Base-by-base conservation (phyloP, 1,140 invertebrate genomes). In the Drosophila arawakana region DNA sequence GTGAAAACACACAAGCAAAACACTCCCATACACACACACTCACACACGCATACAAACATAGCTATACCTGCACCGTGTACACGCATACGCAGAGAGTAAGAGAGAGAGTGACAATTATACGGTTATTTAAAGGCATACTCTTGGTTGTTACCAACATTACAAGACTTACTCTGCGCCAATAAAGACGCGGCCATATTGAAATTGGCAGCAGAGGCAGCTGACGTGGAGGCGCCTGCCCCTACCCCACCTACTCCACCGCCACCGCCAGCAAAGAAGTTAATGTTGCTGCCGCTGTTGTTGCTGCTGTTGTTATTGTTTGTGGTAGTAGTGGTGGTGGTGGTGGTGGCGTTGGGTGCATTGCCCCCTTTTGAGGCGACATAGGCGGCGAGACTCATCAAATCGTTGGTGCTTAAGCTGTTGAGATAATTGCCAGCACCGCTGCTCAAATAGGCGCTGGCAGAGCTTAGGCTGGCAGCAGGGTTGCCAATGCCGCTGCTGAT, bases 151-250 rank as follows among this genome's bases (percentile, higher is more conserved):
- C 91, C 89, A 92, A 92, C 90, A 91, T 91, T 92, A 92, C 74
- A 81, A 70, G 82, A 95, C 95, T 96, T 95, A 96, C 95, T 96
- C 93, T 96, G 95, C 91, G 96, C 95, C 91, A 96, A 94, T 92
- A 96, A 94, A 83, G 95, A 95, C 79, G 95, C 95, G 85, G 95
- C 90, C 90, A 92, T 92, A 91, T 90, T 91, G 50, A 91, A 89
- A 80, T 83, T 91, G 52, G 90, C 70, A 66, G 84, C 71, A 72
- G 83, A 80, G 67, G 77, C 77, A 50, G 78, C 77, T 30, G 82
- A 78, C 11, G 76, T 71, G 70, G 70, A 78, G 54, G 44, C 62
- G 61, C 67, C 46, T 30, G 76, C 78, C 30, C 60, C 77, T 41
- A 49, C 54, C 15, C 50, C 77, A 41, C 54, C 54, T 21, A 15